Evolutionary conservation across 2,797 vertebrate species (phyloP).

Genomic region (Manis pentadactyla): DNA sequence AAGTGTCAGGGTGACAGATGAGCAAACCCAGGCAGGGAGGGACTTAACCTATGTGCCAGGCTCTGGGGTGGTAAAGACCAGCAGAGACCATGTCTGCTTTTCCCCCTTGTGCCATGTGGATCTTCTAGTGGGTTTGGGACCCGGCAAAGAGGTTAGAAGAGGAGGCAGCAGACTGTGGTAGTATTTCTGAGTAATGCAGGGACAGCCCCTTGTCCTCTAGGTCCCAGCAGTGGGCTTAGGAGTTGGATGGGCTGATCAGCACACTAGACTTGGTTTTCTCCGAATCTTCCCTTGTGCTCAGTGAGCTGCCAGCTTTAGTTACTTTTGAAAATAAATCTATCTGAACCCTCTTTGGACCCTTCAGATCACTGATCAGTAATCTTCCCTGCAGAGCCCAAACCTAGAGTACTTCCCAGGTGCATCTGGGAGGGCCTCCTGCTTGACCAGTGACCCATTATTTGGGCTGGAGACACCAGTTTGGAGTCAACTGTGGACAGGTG

Average conservation of each 20-base stretch:
- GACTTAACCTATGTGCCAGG: not conserved
- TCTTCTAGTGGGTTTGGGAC: not conserved
- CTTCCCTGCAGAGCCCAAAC: not conserved
- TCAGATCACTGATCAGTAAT: not conserved
- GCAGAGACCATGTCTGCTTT: not conserved
- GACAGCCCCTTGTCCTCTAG: not conserved
- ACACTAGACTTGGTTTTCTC: not conserved
- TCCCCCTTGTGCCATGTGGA: not conserved
- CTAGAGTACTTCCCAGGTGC: not conserved
- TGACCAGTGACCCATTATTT: fast-evolving
- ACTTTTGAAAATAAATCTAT: not conserved
- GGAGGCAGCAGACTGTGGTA: fast-evolving
- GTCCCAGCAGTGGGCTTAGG: not conserved
- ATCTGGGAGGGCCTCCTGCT: no score
- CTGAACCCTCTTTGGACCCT: not conserved
- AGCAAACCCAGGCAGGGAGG: fast-evolving
- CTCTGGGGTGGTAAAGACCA: fast-evolving
- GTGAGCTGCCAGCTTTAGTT: not conserved
- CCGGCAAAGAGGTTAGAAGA: fast-evolving
- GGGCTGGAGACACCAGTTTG: fast-evolving
- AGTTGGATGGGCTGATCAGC: not conserved
- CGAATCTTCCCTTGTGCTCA: fast-evolving
- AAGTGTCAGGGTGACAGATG: not conserved
- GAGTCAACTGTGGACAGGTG: not conserved
- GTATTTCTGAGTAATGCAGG: fast-evolving